Base-by-base conservation (phyloP, 2,888 invertebrate species). In the Cremastobaeus sp. region DNA sequence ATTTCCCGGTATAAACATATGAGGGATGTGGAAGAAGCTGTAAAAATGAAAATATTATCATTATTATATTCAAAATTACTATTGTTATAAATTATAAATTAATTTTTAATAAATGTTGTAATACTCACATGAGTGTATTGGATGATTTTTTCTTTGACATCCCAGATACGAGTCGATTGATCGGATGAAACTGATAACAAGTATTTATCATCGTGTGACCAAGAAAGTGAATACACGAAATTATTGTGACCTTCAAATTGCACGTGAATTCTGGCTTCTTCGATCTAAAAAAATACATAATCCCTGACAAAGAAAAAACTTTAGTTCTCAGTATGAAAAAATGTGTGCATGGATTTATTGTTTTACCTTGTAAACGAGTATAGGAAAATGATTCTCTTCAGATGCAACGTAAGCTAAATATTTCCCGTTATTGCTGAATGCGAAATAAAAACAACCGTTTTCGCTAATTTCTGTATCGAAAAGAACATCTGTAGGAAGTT, bases 181-280 rank as follows among this genome's bases (percentile, higher is more conserved):
- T 94, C 94, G 5, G 92, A 91, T 5, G 93, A 93, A n/a, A 92
- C 91, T 8, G 92, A 91, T 34, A 92, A 81, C 18, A 93, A 79
- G 39, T 87, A 82, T 6, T 83, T 82, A 76, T 91, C 89, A 81
- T 91, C 89, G 41, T 83, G 81, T 9, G 89, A 91, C 93, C 93
- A 94, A 75, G 88, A 87, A 14, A 93, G 81, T 69, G 90, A 90
- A 83, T 94, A 93, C 41, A 93, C 89, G 52, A 93, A 88, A 18
- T 91, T 91, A 82, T 90, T 90, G 82, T 93, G 93, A 9, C 91
- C 91, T 17, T 86, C 81, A 45, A 92, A 88, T 74, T 86, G 87
- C 17, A 84, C 84, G 35, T 83, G 78, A 18, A 89, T 81, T 32
- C 86, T 87, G 15, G 88, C 88, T 25, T 88, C 87, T 28, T 89